Evolutionary conservation across 2,888 invertebrate species (phyloP).

Genomic region (Apodemia mormo): DNA sequence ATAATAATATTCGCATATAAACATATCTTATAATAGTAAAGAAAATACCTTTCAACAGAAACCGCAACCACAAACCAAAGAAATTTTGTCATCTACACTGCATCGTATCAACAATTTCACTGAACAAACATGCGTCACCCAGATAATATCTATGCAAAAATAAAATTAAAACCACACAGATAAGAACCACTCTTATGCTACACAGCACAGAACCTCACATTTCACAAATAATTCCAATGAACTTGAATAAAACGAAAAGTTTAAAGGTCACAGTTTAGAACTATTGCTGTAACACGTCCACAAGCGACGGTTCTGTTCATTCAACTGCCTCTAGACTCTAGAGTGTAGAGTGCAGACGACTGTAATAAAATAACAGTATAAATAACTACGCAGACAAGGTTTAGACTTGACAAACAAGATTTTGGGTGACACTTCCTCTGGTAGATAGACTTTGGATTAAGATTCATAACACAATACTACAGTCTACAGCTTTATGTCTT

Average conservation of each 20-base stretch:
- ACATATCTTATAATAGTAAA: conserved; percentile 28
- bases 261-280: conserved; percentile 45
- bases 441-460: conserved; percentile 2
- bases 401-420: conserved; percentile 38
- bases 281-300: conserved; percentile 49
- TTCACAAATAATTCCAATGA: conserved; percentile 21
- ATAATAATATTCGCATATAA: not conserved
- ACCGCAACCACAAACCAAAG: conserved; percentile 62
- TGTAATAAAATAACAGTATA: conserved; percentile 21
- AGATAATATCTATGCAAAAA: conserved; percentile 36
- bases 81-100: conserved; percentile 60
- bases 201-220: conserved; percentile 14
- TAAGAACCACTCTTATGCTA: not conserved
- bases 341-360: conserved; percentile 1
- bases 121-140: conserved; percentile 62
- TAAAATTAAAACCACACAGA: conserved; percentile 9
- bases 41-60: conserved; percentile 50
- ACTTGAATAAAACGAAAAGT: conserved; percentile 39
- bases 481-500: too few relatives aligned
- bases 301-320: conserved; percentile 49
- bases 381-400: conserved; percentile 31
- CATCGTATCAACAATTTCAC: conserved; percentile 60
- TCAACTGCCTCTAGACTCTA: conserved; percentile 47
- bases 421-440: conserved; percentile 25
- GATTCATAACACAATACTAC: too few relatives aligned